phyloP scores from a whole-genome alignment of 1,140 invertebrate genomes.

The Aphis craccivora region DNA sequence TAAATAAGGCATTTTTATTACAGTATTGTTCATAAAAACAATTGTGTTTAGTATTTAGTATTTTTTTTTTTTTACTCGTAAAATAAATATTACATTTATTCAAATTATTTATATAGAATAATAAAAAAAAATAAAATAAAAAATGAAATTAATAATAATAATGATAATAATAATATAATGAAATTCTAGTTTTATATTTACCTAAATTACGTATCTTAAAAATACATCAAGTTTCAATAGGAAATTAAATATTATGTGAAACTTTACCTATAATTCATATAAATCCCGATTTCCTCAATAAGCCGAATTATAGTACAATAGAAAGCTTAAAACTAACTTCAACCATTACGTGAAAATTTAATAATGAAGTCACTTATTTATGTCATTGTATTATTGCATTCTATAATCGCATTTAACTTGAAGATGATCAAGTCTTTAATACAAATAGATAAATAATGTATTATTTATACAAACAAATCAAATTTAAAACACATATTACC shows the following conservation, averaged over 20 bases:
- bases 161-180: not conserved
- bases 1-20: not conserved
- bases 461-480: not conserved
- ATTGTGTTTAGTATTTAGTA: not conserved
- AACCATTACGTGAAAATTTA: constrained; percentile 13
- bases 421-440: not conserved
- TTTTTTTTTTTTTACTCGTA: not conserved
- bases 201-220: not conserved
- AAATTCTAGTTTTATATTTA: not conserved
- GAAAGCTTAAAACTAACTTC: constrained; percentile 12
- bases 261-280: not conserved
- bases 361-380: constrained; percentile 12
- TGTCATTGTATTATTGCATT: not conserved
- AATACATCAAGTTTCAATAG: not conserved
- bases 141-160: too few relatives aligned
- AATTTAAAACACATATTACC: not conserved
- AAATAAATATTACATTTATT: not conserved
- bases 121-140: too few relatives aligned
- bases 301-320: not conserved
- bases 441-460: not conserved
- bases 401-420: not conserved
- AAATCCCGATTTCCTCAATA: not conserved
- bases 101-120: not conserved
- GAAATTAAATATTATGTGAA: not conserved
- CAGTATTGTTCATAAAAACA: not conserved